Conservation (phyloP, 2,113 vertebrate species). For the Notechis scutatus region DNA sequence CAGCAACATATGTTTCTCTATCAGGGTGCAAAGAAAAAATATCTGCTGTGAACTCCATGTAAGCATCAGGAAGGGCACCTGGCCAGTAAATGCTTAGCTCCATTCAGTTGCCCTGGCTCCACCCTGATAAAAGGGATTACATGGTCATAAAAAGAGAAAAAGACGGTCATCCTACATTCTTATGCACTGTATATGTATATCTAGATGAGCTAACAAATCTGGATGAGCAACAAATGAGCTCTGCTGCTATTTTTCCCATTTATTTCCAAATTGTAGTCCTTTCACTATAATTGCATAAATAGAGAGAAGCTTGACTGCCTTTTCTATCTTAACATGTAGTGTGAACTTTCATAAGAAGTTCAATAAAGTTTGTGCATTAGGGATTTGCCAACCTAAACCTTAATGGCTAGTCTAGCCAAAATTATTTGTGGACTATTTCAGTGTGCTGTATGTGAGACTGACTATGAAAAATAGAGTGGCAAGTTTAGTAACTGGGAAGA, state of each 20-base stretch:
- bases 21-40: neutral
- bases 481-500: neutral
- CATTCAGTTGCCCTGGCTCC: neutral
- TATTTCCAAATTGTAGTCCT: neutral
- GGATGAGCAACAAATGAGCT: neutral
- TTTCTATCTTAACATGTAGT: neutral
- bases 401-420: neutral
- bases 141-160: neutral
- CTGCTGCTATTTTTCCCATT: neutral
- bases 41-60: neutral
- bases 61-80: neutral
- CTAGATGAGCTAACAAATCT: neutral
- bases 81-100: neutral
- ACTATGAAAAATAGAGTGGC: neutral
- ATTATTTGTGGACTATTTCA: neutral
- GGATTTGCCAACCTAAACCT: neutral
- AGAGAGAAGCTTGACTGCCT: neutral
- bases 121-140: neutral
- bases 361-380: neutral
- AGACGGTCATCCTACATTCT: neutral
- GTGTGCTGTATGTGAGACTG: neutral
- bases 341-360: neutral
- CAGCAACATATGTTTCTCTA: neutral
- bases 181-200: neutral
- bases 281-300: neutral